These are phyloP conservation scores for Villa cingulata DNA, from an alignment of 2,888 invertebrate species.

Conservation along the genomic window DNA sequence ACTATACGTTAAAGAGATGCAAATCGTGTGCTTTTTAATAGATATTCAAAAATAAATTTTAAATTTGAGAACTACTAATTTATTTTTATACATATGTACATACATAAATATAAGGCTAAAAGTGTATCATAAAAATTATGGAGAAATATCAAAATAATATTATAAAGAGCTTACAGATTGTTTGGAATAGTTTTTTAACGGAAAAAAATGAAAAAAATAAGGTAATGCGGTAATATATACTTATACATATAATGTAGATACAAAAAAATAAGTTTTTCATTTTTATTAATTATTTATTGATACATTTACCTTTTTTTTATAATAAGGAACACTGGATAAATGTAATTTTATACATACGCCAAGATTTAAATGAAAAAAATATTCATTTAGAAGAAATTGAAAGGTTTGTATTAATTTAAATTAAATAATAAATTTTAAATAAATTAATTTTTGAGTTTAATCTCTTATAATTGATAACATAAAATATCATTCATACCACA, in stretches of 20 bases:
- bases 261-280: background rate
- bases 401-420: background rate
- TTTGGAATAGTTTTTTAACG: conserved; percentile 5
- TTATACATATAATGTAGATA: background rate
- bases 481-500: background rate
- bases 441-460: too few species aligned
- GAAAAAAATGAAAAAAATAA: conserved; percentile 5
- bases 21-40: too few species aligned
- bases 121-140: background rate
- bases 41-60: too few species aligned
- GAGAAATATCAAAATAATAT: background rate
- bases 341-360: conserved; percentile 27
- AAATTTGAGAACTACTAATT: too few species aligned
- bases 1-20: too few species aligned
- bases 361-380: conserved; percentile 19
- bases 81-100: background rate
- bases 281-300: background rate
- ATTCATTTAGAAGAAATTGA: background rate
- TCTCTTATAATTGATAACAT: background rate
- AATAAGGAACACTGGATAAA: conserved; percentile 29
- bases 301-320: background rate
- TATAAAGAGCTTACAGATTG: conserved; percentile 1
- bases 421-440: background rate
- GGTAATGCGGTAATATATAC: background rate
- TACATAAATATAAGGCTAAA: background rate